These are phyloP conservation scores for Dicrostonyx torquatus DNA, from an alignment of 2,797 vertebrate species.

Conservation along the genomic window DNA sequence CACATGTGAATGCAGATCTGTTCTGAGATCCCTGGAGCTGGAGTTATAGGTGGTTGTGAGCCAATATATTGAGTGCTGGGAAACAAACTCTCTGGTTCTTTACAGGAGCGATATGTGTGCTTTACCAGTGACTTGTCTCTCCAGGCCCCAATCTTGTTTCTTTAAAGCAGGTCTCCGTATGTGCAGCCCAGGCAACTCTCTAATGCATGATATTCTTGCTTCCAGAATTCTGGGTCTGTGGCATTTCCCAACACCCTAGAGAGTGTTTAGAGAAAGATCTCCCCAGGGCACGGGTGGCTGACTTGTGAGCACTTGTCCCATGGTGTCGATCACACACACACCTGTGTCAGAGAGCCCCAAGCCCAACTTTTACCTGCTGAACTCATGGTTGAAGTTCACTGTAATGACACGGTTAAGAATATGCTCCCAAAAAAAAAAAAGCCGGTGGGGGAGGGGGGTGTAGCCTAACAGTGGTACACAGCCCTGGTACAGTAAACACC, in stretches of 20 bases:
- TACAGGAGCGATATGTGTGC: neutral
- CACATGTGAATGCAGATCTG: neutral
- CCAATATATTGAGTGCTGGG: neutral
- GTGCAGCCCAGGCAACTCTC: neutral
- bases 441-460: too few relatives aligned
- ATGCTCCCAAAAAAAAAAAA: neutral
- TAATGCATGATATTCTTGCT: too few relatives aligned
- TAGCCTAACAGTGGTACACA: neutral
- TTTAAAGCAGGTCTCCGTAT: neutral
- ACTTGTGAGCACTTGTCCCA: neutral
- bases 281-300: neutral
- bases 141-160: neutral
- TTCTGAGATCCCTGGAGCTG: neutral
- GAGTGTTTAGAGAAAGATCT: neutral
- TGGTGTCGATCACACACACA: neutral
- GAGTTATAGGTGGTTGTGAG: too few relatives aligned
- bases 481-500: neutral
- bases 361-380: neutral
- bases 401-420: neutral
- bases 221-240: neutral
- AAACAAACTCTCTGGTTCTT: neutral
- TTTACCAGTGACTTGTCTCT: neutral
- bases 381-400: neutral
- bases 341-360: neutral
- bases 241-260: neutral